These are phyloP conservation scores for Cryptotis parvus DNA, from an alignment of 2,113 vertebrate genomes.

Conservation along the genomic window DNA sequence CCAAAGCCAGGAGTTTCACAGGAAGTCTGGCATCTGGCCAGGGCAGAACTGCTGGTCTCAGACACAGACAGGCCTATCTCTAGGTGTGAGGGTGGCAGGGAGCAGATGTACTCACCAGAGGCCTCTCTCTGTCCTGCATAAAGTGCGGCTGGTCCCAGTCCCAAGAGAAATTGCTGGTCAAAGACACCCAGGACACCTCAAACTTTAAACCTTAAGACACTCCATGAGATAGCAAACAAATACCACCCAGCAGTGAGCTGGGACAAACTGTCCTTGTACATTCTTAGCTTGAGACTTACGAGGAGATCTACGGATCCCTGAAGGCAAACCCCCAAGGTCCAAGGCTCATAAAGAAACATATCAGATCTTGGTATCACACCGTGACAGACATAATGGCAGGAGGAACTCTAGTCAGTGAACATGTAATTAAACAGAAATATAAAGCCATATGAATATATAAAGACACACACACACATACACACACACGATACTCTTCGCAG, in stretches of 20 bases:
- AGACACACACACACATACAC: too few relatives aligned
- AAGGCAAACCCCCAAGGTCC: not conserved
- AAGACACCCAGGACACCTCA: not conserved
- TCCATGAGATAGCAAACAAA: not conserved
- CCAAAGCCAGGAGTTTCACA: conserved; percentile 45
- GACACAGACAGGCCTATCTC: not conserved
- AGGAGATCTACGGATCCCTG: too few relatives aligned
- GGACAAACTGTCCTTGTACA: not conserved
- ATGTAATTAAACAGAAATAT: not conserved
- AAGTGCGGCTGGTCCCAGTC: not conserved
- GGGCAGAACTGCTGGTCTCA: not conserved
- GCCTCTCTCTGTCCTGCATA: not conserved
- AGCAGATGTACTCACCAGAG: not conserved
- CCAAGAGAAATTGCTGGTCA: not conserved
- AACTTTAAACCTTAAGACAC: not conserved
- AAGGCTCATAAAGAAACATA: not conserved
- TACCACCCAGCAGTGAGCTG: not conserved
- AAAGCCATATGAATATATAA: not conserved
- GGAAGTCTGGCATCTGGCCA: not conserved
- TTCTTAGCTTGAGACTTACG: not conserved
- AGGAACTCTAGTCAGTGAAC: not conserved
- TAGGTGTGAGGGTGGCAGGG: not conserved
- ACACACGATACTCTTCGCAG: not conserved
- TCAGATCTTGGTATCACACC: not conserved
- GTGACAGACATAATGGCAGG: fast-evolving